These are phyloP conservation scores for Rana temporaria DNA, from an alignment of 2,113 vertebrate genomes.

Conservation along the genomic window DNA sequence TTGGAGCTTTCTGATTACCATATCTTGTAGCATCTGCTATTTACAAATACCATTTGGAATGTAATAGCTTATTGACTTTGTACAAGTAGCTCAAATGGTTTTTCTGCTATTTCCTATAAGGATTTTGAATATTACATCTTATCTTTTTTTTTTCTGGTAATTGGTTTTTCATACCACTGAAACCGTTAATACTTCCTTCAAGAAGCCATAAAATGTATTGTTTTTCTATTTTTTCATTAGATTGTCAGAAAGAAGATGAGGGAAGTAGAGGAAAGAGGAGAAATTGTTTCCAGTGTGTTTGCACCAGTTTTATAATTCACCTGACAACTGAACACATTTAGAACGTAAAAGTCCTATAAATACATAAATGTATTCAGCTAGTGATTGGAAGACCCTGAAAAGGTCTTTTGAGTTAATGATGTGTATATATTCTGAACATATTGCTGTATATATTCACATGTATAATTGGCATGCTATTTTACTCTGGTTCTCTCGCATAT, in stretches of 20 bases:
- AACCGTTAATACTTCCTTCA: slow-evolving; percentile 5
- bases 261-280: neutral
- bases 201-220: too few relatives aligned
- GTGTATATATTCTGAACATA: neutral
- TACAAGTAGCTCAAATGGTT: neutral
- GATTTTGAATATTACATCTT: neutral
- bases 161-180: neutral
- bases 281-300: neutral
- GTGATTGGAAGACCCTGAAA: neutral
- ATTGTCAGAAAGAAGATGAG: neutral
- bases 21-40: neutral
- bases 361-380: neutral
- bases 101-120: neutral
- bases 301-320: neutral
- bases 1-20: neutral
- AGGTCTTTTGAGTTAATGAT: neutral
- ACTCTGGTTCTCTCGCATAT: neutral
- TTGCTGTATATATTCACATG: neutral
- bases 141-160: neutral
- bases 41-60: neutral
- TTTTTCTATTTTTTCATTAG: neutral
- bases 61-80: slow-evolving; percentile 6
- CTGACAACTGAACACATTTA: slow-evolving; percentile 6
- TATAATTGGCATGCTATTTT: neutral
- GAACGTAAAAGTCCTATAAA: neutral